Base-by-base conservation (phyloP, 92 coral and sea anemone genomes). In the Phymanthus crucifer region DNA sequence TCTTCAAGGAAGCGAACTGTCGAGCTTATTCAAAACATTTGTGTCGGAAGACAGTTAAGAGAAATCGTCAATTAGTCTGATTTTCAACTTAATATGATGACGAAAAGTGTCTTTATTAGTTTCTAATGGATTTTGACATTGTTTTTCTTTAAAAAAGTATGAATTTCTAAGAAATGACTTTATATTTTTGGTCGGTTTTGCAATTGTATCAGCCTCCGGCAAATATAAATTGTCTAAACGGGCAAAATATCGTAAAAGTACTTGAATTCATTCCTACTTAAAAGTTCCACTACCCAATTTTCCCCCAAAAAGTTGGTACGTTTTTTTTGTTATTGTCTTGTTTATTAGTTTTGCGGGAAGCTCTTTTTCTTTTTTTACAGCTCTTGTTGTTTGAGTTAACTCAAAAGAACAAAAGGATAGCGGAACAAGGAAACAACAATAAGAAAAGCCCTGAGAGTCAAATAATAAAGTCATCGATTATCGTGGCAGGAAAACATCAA, bases 1-100 rank as follows among this genome's bases (percentile, higher is more conserved):
- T 32, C 68, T 74, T 1, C 1, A 26, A 46, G 78, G 78, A 74
- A 74, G 78, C 67, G 61, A 29, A 21, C 78, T 74, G 78, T 74
- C 78, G 36, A 29, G 43, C 52, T 32, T 18, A 34, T 40, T n/a
- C 29, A 73, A 73, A 73, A 46, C 68, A 74, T 74, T 46, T 47
- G 35, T 74, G 68, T 50, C 38, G 0, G 52, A 46, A 33, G 68
- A 61, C 68, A 61, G 68, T 26, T 29, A 61, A 61, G 68, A 61
- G 68, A 61, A 61, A 61, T 61, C 29, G 34, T 61, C 68, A 61
- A 61, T 61, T 61, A 61, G 68, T 34, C 17, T 29, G 68, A 50
- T 38, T 38, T 38, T 38, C 43, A n/a, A 38, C 43, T 38, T 38
- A 38, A 50, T 50, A 50, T 50, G 26, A 50, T 50, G 57, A 54